Percentiles rank a stretch among this genome's conserved stretches.
phyloP scores from a whole-genome alignment of 2,113 vertebrate species.

The Deroptyus accipitrinus region DNA sequence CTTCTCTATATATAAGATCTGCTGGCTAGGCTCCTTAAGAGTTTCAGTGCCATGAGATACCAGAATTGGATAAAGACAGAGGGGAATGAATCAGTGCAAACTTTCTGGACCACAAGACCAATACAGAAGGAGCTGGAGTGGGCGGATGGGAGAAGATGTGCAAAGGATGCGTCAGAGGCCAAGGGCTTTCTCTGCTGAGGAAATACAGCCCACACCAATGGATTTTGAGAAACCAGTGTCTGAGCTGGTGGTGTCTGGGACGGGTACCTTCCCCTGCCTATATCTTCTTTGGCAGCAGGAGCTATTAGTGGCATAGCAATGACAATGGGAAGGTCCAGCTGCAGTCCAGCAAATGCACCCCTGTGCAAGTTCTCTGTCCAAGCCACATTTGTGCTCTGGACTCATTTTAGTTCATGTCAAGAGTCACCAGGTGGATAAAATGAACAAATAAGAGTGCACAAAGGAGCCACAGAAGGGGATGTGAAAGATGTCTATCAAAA shows the following conservation, averaged over 20 bases:
- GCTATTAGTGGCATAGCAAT: neutral
- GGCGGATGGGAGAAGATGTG: neutral
- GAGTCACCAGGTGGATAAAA: neutral
- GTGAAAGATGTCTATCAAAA: neutral
- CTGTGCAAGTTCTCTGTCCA: neutral
- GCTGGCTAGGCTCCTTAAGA: neutral
- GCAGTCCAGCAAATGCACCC: neutral
- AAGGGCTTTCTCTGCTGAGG: neutral
- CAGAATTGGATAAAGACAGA: neutral
- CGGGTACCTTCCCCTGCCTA: neutral
- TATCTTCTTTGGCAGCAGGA: rapidly evolving
- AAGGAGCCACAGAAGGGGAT: neutral
- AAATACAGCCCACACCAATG: neutral
- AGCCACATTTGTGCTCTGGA: neutral
- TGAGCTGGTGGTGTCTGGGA: neutral
- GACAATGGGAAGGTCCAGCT: neutral
- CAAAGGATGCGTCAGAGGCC: neutral
- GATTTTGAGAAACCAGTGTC: neutral
- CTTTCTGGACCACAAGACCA: neutral
- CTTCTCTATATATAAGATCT: rapidly evolving
- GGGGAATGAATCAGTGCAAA: neutral
- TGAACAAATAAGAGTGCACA: neutral
- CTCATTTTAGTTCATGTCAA: neutral
- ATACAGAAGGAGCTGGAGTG: neutral
- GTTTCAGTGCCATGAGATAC: neutral